Evolutionary conservation across 2,797 vertebrate genomes (phyloP).

Genomic region (Siniperca scherzeri): DNA sequence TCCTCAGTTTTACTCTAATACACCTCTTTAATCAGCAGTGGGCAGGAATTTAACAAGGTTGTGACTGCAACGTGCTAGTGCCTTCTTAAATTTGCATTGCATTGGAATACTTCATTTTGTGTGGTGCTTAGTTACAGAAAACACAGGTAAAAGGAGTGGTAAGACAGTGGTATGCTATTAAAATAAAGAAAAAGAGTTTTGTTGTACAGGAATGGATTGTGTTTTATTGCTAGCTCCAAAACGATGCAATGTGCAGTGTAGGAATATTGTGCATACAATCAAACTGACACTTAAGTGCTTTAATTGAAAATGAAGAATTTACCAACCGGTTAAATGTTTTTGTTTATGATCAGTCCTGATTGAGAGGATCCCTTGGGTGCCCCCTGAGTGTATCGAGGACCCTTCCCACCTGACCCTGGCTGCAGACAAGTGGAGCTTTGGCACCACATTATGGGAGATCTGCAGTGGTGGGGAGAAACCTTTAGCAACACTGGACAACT

Average conservation of each 20-base stretch:
- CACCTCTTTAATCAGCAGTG: slow-evolving; percentile 30
- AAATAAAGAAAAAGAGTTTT: background rate
- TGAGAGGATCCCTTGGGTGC: slow-evolving; percentile 97
- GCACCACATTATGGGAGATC: slow-evolving; percentile 97
- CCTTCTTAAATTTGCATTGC: background rate
- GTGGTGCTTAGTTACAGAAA: background rate
- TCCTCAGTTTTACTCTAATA: background rate
- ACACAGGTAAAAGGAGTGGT: background rate
- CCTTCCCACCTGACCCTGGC: slow-evolving; percentile 89
- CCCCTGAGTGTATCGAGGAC: slow-evolving; percentile 94
- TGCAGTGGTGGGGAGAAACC: slow-evolving; percentile 96
- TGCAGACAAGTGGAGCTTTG: slow-evolving; percentile 97
- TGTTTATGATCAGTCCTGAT: slow-evolving; percentile 88
- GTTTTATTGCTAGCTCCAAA: background rate
- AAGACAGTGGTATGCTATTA: background rate
- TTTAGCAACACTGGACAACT: slow-evolving; percentile 89
- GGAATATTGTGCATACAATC: background rate
- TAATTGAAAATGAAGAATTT: background rate
- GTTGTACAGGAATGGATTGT: background rate
- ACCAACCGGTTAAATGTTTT: slow-evolving; percentile 7
- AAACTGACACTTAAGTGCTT: background rate
- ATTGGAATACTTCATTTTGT: background rate
- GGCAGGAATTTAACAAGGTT: slow-evolving; percentile 16
- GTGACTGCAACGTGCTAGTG: background rate
- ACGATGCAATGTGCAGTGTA: background rate